Conservation (phyloP, 1,140 invertebrate genomes). For the Ooceraea biroi region DNA sequence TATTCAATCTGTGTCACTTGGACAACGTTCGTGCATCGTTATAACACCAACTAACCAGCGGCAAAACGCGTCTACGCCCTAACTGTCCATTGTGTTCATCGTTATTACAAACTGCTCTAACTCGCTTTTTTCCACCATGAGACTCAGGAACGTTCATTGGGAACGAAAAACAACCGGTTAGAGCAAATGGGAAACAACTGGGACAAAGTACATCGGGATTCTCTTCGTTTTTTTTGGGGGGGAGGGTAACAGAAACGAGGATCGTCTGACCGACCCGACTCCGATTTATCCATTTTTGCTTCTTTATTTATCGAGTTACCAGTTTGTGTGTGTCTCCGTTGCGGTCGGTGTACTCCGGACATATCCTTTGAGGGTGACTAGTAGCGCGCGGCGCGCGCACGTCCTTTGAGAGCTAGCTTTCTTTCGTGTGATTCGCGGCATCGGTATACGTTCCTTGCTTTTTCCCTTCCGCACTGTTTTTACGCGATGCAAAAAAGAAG, state of each 20-base stretch:
- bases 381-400: not conserved
- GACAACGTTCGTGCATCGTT: not conserved
- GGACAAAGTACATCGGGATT: slow-evolving; percentile 4
- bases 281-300: slow-evolving; percentile 51
- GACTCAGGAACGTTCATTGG: not conserved
- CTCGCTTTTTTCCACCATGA: not conserved
- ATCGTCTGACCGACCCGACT: not conserved
- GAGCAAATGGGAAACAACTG: slow-evolving; percentile 16
- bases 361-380: slow-evolving; percentile 66
- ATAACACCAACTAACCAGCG: not conserved
- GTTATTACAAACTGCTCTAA: slow-evolving; percentile 32
- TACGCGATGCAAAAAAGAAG: slow-evolving; percentile 21
- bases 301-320: slow-evolving; percentile 58
- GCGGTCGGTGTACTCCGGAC: slow-evolving; percentile 32
- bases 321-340: slow-evolving; percentile 25
- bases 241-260: slow-evolving; percentile 24
- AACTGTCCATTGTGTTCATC: slow-evolving; percentile 73
- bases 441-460: slow-evolving; percentile 5
- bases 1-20: slow-evolving; percentile 25
- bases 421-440: slow-evolving; percentile 19
- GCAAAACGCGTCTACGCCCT: slow-evolving; percentile 53
- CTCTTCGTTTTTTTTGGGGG: not conserved
- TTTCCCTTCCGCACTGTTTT: slow-evolving; percentile 26
- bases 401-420: slow-evolving; percentile 54
- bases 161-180: slow-evolving; percentile 7